Conservation (phyloP, 2,113 vertebrate genomes). For the Bufo bufo region DNA sequence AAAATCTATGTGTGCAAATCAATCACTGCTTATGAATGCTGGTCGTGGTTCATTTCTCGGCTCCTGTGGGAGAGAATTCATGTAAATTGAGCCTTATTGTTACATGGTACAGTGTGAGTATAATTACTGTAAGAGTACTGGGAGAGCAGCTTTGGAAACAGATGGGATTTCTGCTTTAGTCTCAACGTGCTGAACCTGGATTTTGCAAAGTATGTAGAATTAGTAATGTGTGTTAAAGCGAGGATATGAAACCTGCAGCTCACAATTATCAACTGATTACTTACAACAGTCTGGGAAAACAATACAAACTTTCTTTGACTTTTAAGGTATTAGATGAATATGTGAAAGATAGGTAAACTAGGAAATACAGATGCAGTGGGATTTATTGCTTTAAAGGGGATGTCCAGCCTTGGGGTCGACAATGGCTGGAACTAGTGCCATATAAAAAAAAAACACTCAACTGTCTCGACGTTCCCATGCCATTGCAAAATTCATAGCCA, state of each 20-base stretch:
- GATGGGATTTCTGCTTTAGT: constrained; percentile 44
- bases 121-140: constrained; percentile 54
- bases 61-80: constrained; percentile 52
- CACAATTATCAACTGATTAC: neutral
- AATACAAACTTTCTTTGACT: neutral
- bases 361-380: neutral
- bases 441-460: no score
- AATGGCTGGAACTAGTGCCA: no score
- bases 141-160: constrained; percentile 31
- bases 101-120: constrained; percentile 47
- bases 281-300: neutral
- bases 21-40: constrained; percentile 49
- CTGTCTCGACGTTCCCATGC: no score
- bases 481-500: no score
- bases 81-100: constrained; percentile 56
- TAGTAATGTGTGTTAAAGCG: constrained; percentile 1
- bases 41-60: constrained; percentile 35
- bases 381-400: neutral
- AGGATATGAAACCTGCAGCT: neutral
- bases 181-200: constrained; percentile 29
- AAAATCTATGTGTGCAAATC: constrained; percentile 56
- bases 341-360: neutral
- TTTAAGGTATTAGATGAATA: neutral
- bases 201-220: constrained; percentile 27
- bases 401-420: no score